These are phyloP conservation scores for Achroia grisella DNA, from an alignment of 1,140 invertebrate species.

Conservation along the genomic window DNA sequence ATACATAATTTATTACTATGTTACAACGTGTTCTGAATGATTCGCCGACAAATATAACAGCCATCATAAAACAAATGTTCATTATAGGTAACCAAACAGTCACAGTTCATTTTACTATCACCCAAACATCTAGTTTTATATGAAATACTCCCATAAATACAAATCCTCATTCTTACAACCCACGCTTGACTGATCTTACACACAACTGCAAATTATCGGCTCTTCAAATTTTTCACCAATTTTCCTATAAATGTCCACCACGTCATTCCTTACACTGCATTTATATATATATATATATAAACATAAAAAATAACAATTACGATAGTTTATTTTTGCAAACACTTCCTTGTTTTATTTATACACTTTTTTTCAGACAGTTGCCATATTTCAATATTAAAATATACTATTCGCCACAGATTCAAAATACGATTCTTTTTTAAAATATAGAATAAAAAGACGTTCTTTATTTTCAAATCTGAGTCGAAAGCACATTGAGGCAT, in stretches of 20 bases:
- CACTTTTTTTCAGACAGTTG: slow-evolving; percentile 49
- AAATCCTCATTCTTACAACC: too few relatives aligned
- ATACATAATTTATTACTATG: slow-evolving; percentile 70
- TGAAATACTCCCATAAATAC: too few relatives aligned
- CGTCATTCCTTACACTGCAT: neutral
- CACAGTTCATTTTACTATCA: neutral
- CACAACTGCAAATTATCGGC: too few relatives aligned
- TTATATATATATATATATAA: slow-evolving; percentile 32
- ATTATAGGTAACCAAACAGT: slow-evolving; percentile 31
- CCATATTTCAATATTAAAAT: slow-evolving; percentile 10
- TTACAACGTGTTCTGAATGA: slow-evolving; percentile 59
- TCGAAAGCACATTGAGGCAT: slow-evolving; percentile 1
- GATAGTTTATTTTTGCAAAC: slow-evolving; percentile 18
- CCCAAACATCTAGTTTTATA: too few relatives aligned
- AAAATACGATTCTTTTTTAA: slow-evolving; percentile 8
- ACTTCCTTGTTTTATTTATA: slow-evolving; percentile 33
- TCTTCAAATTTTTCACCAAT: neutral
- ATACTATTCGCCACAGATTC: slow-evolving; percentile 7
- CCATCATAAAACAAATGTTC: slow-evolving; percentile 31
- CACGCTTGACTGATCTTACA: too few relatives aligned
- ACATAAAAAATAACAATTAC: slow-evolving; percentile 62
- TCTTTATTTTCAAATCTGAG: neutral
- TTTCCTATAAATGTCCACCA: neutral
- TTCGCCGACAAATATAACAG: slow-evolving; percentile 29
- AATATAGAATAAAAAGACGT: neutral